phyloP scores from a whole-genome alignment of 2,888 invertebrate genomes.

The Pharmacophagus antenor region DNA sequence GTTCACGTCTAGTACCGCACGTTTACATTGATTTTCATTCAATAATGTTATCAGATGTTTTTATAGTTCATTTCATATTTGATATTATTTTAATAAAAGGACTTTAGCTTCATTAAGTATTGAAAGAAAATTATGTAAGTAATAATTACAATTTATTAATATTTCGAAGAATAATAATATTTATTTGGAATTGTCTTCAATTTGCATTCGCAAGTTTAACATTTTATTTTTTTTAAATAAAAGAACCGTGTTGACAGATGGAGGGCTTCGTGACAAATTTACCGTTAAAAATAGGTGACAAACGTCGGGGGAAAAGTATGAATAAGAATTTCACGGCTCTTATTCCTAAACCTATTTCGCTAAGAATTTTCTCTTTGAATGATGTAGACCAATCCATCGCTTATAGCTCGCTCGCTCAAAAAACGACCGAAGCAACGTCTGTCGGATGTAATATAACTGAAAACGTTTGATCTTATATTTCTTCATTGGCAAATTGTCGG shows the following conservation, averaged over 20 bases:
- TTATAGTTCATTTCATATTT: background rate
- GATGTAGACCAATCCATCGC: constrained; percentile 40
- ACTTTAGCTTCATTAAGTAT: too few relatives aligned
- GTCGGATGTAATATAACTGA: constrained; percentile 63
- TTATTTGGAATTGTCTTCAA: background rate
- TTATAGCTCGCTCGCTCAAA: constrained; percentile 39
- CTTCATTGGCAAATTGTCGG: constrained; percentile 37
- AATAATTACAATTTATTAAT: background rate
- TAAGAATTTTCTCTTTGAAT: constrained; percentile 60
- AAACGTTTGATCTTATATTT: constrained; percentile 66
- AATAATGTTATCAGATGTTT: constrained; percentile 38
- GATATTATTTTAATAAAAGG: background rate
- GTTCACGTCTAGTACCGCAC: constrained; percentile 45
- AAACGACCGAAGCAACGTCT: constrained; percentile 47
- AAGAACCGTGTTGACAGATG: constrained; percentile 62
- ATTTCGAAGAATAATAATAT: background rate
- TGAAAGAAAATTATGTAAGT: background rate
- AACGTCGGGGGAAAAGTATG: constrained; percentile 51
- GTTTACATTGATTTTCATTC: constrained; percentile 52
- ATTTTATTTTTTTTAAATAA: constrained; percentile 15
- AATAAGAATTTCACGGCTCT: constrained; percentile 45
- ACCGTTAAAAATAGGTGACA: constrained; percentile 66
- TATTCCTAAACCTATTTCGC: constrained; percentile 54
- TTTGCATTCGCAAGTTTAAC: constrained; percentile 7
- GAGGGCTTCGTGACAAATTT: constrained; percentile 66